Evolutionary conservation across 2,888 invertebrate genomes (phyloP), one percentile per base, ranked within the genome.

Genomic region (Dicyrtoma fusca): DNA sequence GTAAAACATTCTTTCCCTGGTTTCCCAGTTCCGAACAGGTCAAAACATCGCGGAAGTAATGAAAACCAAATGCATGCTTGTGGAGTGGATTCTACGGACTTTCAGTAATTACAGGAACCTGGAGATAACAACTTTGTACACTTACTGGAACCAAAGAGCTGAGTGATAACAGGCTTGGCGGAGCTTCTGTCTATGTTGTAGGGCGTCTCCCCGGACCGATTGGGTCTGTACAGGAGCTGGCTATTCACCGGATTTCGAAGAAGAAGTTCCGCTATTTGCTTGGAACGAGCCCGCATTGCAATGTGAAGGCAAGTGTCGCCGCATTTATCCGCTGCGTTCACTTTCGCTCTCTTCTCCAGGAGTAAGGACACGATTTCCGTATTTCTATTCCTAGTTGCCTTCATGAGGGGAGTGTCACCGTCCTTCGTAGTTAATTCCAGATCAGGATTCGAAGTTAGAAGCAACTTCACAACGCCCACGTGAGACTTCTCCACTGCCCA

Each of bases 401-500:
- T 88, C 82, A 98, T 85, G 61, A 99, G 85, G 0, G 97, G 90
- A 0, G 97, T 97, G 83, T 98, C 97, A 0, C 96, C 97, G 82
- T 95, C 96, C 89, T 94, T 93, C 75, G 95, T 97, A 51, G 92
- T 88, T 75, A 95, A 88, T 85, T 99, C 98, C 79, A 97, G 85
- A 84, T 98, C 97, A 0, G 97, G 95, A 85, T 96, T 96, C 14
- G 93, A 92, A 72, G 90, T 90, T 47, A 99, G 85, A 69, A 99
- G 84, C 65, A 92, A 83, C 83, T 92, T 93, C 5, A 95, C 89
- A 81, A 98, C 92, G 65, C 90, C 87, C 59, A 89, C 87, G 83
- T 97, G 94, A 49, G 94, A 94, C 83, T 98, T 98, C 84, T 99
- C 98, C 2, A 97, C 95, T 0, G 97, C 95, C 82, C 95, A 93